Evolutionary conservation across 37 sponge, comb jelly and placozoan species (phyloP).

Genomic region (Tethya wilhelma): DNA sequence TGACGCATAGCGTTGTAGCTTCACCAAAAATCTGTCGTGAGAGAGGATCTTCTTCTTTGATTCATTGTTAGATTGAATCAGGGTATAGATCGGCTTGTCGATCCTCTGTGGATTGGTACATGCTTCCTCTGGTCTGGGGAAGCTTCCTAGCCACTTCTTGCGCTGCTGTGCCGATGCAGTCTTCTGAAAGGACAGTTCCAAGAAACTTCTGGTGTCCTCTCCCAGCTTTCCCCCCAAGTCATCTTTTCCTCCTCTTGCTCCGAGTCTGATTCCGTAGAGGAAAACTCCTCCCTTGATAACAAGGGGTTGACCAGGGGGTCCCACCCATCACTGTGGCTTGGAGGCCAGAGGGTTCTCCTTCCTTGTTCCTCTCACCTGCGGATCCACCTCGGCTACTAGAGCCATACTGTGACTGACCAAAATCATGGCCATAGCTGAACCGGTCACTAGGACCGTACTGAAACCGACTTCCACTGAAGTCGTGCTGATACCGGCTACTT

Average conservation of each 20-base stretch:
- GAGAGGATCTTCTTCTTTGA: too few species aligned
- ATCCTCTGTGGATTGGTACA: background rate
- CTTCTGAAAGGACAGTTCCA: background rate
- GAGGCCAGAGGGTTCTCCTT: too few species aligned
- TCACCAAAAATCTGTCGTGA: too few species aligned
- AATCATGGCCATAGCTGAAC: background rate
- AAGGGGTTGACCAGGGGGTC: background rate
- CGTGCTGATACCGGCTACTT: background rate
- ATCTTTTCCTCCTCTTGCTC: background rate
- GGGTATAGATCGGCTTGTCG: background rate
- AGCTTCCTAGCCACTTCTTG: background rate
- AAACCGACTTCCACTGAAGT: background rate
- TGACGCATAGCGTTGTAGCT: too few species aligned
- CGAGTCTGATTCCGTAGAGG: background rate
- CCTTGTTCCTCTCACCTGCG: too few species aligned
- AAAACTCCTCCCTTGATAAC: background rate
- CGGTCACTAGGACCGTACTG: constrained; percentile 1
- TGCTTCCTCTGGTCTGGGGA: background rate
- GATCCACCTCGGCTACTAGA: background rate
- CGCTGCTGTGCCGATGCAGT: background rate
- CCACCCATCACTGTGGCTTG: background rate
- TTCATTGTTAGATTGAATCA: background rate
- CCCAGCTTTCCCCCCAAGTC: background rate
- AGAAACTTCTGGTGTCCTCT: background rate
- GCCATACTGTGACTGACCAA: background rate